Percentiles rank a stretch among this genome's conserved stretches.
Conservation (phyloP, 2,888 invertebrate genomes). For the Helicoverpa assulta region DNA sequence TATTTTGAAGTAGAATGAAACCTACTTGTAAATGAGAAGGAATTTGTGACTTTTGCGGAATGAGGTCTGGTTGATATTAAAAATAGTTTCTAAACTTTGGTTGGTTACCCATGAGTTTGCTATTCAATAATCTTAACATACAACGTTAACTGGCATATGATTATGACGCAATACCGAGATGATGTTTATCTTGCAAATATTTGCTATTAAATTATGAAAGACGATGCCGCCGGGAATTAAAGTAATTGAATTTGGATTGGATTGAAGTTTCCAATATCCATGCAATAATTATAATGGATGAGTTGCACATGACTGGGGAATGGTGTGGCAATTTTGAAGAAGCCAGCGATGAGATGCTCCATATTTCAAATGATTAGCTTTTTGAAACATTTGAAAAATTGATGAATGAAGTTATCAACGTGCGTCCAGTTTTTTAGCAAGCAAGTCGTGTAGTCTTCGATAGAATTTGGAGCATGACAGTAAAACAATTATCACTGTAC, state of each 20-base stretch:
- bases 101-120: not conserved
- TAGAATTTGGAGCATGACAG: constrained; percentile 35
- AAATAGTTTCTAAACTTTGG: not conserved
- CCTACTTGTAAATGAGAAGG: no score
- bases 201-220: constrained; percentile 37
- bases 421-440: not conserved
- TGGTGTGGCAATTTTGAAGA: constrained; percentile 24
- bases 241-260: constrained; percentile 44
- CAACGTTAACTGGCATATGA: constrained; percentile 18
- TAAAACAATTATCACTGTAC: constrained; percentile 47
- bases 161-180: constrained; percentile 18
- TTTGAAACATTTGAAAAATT: not conserved
- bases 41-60: no score
- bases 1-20: no score
- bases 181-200: constrained; percentile 42
- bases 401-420: not conserved
- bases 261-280: constrained; percentile 35
- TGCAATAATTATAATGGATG: constrained; percentile 46
- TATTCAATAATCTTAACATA: constrained; percentile 22
- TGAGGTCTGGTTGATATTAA: not conserved
- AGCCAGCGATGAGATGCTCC: constrained; percentile 8
- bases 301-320: constrained; percentile 33
- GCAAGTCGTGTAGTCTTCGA: constrained; percentile 3
- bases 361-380: not conserved
- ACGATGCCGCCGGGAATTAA: constrained; percentile 32